Evolutionary conservation across 2,888 invertebrate species (phyloP).

Genomic region (Eupithecia exiguata): DNA sequence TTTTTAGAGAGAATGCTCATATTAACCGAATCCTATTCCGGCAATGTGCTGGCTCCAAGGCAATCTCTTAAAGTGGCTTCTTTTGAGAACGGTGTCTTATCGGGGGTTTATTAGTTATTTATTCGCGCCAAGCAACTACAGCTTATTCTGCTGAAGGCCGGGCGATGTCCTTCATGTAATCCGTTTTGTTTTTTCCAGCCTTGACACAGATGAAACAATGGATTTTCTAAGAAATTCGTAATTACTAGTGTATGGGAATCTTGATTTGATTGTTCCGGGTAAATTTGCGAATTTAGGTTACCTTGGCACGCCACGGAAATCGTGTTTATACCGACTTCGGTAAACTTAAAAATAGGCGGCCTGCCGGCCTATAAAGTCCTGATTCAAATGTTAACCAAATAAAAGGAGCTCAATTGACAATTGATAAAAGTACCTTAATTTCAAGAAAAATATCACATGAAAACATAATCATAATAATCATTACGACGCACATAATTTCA

Average conservation of each 20-base stretch:
- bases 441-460: background rate
- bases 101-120: conserved; percentile 78
- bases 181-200: conserved; percentile 43
- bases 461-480: background rate
- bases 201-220: conserved; percentile 22
- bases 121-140: conserved; percentile 56
- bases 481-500: background rate
- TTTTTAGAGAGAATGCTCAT: conserved; percentile 68
- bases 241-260: conserved; percentile 34
- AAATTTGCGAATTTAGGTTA: conserved; percentile 17
- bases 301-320: conserved; percentile 14
- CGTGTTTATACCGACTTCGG: background rate
- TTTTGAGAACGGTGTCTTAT: conserved; percentile 65
- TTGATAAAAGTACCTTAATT: background rate
- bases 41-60: conserved; percentile 56
- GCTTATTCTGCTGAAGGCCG: conserved; percentile 20
- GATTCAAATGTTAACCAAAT: background rate
- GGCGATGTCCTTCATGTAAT: conserved; percentile 64
- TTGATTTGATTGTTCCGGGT: conserved; percentile 13
- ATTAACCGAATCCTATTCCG: conserved; percentile 71
- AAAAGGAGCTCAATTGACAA: background rate
- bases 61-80: conserved; percentile 80
- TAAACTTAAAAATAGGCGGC: background rate
- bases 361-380: background rate
- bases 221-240: conserved; percentile 23